phyloP scores from a whole-genome alignment of 64 coral and sea anemone species.

The Stichodactyla mertensii region DNA sequence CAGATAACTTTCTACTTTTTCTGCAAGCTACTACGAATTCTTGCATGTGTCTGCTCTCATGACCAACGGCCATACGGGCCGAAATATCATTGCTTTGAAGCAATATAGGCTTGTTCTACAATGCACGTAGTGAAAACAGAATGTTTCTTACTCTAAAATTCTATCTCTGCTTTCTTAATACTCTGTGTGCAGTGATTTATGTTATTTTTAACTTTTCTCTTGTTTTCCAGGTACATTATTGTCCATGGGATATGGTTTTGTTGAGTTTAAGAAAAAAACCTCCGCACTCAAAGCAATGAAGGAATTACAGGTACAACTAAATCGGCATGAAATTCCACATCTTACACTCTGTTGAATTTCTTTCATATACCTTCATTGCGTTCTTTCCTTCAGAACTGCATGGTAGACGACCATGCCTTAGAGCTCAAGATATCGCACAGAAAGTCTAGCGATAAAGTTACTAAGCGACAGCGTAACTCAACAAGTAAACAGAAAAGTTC shows the following conservation, averaged over 20 bases:
- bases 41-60: no score
- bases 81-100: no score
- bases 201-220: background rate
- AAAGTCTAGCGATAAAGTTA: constrained; percentile 46
- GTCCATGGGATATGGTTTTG: constrained; percentile 99
- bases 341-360: background rate
- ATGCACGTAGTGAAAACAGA: no score
- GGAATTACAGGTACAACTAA: constrained; percentile 65
- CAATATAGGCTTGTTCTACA: no score
- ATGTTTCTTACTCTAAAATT: no score
- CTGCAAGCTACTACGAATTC: no score
- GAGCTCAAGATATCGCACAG: constrained; percentile 85
- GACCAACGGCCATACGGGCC: no score
- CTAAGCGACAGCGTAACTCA: constrained; percentile 47
- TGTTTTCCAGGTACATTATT: constrained; percentile 60
- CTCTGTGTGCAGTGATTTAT: background rate
- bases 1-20: no score
- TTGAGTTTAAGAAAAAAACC: constrained; percentile 84
- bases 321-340: background rate
- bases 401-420: constrained; percentile 66
- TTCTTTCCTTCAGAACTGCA: constrained; percentile 50
- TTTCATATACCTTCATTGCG: background rate
- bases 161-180: no score
- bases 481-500: constrained; percentile 80
- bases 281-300: constrained; percentile 74